Percentiles rank a stretch among this genome's conserved stretches.
Conservation (phyloP, 2,797 vertebrate species). For the Arrhamphus sclerolepis region DNA sequence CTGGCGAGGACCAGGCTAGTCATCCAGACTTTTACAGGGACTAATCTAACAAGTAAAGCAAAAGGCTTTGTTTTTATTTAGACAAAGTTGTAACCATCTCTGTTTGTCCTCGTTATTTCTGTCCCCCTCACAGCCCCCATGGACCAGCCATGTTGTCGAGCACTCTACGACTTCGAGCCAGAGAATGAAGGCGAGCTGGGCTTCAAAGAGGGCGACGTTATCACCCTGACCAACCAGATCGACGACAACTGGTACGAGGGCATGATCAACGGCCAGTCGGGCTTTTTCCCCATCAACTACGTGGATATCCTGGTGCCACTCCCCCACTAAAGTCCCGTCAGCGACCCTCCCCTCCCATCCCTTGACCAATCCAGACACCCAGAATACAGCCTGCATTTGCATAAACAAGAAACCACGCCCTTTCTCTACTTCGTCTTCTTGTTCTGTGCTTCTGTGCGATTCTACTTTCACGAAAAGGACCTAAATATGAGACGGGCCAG, state of each 20-base stretch:
- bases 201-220: slow-evolving; percentile 95
- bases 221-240: slow-evolving; percentile 94
- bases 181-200: slow-evolving; percentile 95
- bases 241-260: slow-evolving; percentile 99
- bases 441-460: slow-evolving; percentile 75
- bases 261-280: slow-evolving; percentile 89
- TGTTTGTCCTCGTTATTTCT: neutral
- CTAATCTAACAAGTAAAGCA: too few relatives aligned
- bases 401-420: slow-evolving; percentile 57
- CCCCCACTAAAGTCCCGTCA: slow-evolving; percentile 85
- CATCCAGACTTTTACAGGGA: too few relatives aligned
- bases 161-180: slow-evolving; percentile 93
- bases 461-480: slow-evolving; percentile 65
- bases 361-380: slow-evolving; percentile 41
- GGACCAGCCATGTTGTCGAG: slow-evolving; percentile 95
- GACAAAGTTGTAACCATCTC: too few relatives aligned
- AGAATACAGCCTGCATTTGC: slow-evolving; percentile 55
- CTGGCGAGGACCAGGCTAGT: too few relatives aligned
- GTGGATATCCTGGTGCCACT: slow-evolving; percentile 94
- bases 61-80: too few relatives aligned
- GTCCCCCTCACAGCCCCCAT: slow-evolving; percentile 34
- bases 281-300: slow-evolving; percentile 98
- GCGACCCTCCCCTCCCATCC: slow-evolving; percentile 16
- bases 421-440: slow-evolving; percentile 57
- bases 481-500: slow-evolving; percentile 17